Evolutionary conservation across 2,113 vertebrate species (phyloP).

Genomic region (Chaetura pelagica): DNA sequence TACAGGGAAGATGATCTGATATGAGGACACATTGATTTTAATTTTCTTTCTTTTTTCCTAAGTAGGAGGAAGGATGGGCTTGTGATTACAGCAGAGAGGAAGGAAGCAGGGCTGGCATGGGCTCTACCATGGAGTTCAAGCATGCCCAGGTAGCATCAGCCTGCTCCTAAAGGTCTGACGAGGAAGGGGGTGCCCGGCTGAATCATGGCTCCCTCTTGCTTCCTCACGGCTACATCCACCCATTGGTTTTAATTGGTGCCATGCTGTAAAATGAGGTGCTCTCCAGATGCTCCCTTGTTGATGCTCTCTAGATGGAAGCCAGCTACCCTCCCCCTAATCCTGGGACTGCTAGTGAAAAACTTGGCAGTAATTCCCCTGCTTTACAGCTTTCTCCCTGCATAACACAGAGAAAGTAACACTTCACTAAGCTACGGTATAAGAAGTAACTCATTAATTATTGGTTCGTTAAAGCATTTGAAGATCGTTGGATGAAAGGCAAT

Average conservation of each 20-base stretch:
- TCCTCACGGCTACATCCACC: not conserved
- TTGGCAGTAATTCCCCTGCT: not conserved
- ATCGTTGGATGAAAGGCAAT: slow-evolving; percentile 21
- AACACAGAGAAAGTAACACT: not conserved
- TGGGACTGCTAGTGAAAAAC: not conserved
- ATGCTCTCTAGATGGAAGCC: not conserved
- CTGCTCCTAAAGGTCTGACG: not conserved
- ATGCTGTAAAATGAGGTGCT: not conserved
- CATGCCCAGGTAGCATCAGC: not conserved
- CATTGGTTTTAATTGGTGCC: not conserved
- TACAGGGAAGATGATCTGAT: not conserved
- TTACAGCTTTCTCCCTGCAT: not conserved
- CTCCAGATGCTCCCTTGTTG: slow-evolving; percentile 17
- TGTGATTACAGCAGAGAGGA: not conserved
- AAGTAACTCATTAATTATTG: slow-evolving; percentile 54
- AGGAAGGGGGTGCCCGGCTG: not conserved
- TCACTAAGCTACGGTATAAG: not conserved
- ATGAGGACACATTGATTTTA: not conserved
- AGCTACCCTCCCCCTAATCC: slow-evolving; percentile 25
- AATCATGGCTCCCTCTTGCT: rapidly evolving
- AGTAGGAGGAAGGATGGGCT: not conserved
- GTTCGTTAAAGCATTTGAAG: slow-evolving; percentile 40
- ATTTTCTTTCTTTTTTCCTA: not conserved
- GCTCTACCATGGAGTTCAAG: rapidly evolving
- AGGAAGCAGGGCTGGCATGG: not conserved